Conservation (phyloP, 2,888 invertebrate genomes). For the Lepidocyrtinus sp. region DNA sequence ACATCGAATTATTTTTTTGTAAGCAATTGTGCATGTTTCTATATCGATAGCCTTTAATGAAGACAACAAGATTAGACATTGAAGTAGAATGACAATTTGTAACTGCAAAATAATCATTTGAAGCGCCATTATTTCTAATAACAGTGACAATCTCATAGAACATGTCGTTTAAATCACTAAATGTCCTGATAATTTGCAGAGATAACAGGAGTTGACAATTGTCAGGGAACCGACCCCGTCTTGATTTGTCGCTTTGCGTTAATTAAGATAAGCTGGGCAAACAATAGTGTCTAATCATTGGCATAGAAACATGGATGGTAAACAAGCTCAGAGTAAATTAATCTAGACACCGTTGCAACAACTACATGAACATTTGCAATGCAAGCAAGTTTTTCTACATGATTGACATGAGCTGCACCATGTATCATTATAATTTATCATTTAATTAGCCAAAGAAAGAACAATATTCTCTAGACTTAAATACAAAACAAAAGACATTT, state of each 20-base stretch:
- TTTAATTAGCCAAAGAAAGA: not conserved
- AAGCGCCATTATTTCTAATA: slow-evolving; percentile 8
- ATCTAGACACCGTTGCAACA: not conserved
- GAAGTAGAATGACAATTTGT: not conserved
- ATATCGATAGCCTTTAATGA: slow-evolving; percentile 3
- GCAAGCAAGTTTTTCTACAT: slow-evolving; percentile 7
- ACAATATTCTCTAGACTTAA: slow-evolving; percentile 74
- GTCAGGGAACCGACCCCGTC: slow-evolving; percentile 2
- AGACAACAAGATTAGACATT: not conserved
- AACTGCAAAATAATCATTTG: not conserved
- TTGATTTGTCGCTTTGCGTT: not conserved
- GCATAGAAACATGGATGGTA: not conserved
- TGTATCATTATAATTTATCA: slow-evolving; percentile 4
- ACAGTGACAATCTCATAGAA: slow-evolving; percentile 2
- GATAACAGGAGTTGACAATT: slow-evolving; percentile 27
- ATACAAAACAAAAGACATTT: slow-evolving; percentile 15
- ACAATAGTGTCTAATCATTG: not conserved
- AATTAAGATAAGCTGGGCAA: not conserved
- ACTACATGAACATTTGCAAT: not conserved
- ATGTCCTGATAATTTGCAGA: slow-evolving; percentile 53
- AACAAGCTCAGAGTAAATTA: too few relatives aligned
- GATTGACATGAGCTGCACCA: not conserved
- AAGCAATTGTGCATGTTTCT: slow-evolving; percentile 9
- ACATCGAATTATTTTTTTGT: not conserved
- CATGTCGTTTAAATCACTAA: slow-evolving; percentile 55